Evolutionary conservation across 1,140 invertebrate genomes (phyloP), one percentile per base, ranked within the genome.

Genomic region (Micrasema minimum): DNA sequence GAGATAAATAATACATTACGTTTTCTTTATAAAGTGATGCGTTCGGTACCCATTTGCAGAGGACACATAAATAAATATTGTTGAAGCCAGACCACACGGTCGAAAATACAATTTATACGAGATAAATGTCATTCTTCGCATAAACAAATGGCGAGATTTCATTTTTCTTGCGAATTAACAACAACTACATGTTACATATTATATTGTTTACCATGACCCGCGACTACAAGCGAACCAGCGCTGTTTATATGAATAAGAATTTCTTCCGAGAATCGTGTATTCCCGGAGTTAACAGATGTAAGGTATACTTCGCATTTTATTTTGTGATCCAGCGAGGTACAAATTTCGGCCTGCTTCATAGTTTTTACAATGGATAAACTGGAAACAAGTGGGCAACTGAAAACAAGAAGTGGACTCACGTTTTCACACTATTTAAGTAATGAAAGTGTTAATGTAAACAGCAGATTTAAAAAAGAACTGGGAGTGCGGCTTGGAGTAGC

Each of bases 171-270:
- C 16, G 38, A 41, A 38, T 12, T 12, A 22, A 35, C 26, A 59
- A 38, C 55, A 18, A n/a, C n/a, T n/a, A n/a, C n/a, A n/a, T n/a
- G n/a, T n/a, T n/a, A n/a, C n/a, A n/a, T n/a, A n/a, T n/a, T n/a
- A n/a, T n/a, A n/a, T n/a, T n/a, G n/a, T n/a, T n/a, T n/a, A n/a
- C n/a, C n/a, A n/a, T n/a, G n/a, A n/a, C n/a, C n/a, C n/a, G n/a
- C n/a, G n/a, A n/a, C n/a, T n/a, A n/a, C n/a, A n/a, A n/a, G n/a
- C n/a, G n/a, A n/a, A n/a, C n/a, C n/a, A n/a, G n/a, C n/a, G n/a
- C n/a, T 46, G 61, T 64, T 64, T 64, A 64, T 64, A 64, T 64
- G 61, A 64, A 64, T 64, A 64, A 64, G 61, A 64, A 64, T 64
- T 64, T 48, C 22, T 46, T 46, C 61, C 61, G 61, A 64, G 61